Percentiles rank a stretch among this genome's conserved stretches.
Evolutionary conservation across 2,888 invertebrate species (phyloP).

Genomic region (Lasius fuliginosus): DNA sequence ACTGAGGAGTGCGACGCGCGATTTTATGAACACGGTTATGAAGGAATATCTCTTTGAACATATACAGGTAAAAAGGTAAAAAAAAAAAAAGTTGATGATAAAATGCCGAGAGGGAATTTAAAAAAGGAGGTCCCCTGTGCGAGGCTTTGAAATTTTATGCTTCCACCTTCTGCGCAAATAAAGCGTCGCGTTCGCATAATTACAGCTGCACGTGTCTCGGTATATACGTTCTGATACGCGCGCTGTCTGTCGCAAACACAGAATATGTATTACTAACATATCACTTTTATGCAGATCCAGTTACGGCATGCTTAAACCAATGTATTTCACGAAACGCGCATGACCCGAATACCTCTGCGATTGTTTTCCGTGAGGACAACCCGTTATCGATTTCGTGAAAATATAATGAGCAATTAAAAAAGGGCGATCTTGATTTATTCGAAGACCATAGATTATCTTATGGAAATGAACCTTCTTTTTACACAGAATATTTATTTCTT

Average conservation of each 20-base stretch:
- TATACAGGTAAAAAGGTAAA: neutral
- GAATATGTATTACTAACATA: conserved; percentile 29
- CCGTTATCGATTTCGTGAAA: conserved; percentile 36
- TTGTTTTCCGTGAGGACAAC: conserved; percentile 17
- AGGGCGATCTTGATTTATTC: conserved; percentile 6
- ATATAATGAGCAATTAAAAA: conserved; percentile 28
- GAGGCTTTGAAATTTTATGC: conserved; percentile 12
- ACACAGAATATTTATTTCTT: neutral
- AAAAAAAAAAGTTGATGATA: neutral
- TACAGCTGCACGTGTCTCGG: conserved; percentile 29
- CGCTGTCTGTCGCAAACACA: conserved; percentile 28
- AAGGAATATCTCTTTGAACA: conserved; percentile 4
- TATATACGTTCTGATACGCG: neutral
- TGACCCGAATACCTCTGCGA: conserved; percentile 18
- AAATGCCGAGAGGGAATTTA: conserved; percentile 21
- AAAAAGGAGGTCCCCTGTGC: neutral
- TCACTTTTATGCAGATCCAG: conserved; percentile 59
- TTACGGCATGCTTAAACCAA: conserved; percentile 41
- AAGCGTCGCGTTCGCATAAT: conserved; percentile 39
- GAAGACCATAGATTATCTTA: neutral
- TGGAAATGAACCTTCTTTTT: conserved; percentile 21
- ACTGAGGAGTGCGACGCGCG: neutral
- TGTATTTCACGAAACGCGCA: conserved; percentile 30
- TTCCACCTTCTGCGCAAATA: neutral
- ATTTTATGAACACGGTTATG: neutral